Percentiles rank a stretch among this genome's conserved stretches.
Evolutionary conservation across 2,888 invertebrate species (phyloP).

Genomic region (Chymomyza caudatula): DNA sequence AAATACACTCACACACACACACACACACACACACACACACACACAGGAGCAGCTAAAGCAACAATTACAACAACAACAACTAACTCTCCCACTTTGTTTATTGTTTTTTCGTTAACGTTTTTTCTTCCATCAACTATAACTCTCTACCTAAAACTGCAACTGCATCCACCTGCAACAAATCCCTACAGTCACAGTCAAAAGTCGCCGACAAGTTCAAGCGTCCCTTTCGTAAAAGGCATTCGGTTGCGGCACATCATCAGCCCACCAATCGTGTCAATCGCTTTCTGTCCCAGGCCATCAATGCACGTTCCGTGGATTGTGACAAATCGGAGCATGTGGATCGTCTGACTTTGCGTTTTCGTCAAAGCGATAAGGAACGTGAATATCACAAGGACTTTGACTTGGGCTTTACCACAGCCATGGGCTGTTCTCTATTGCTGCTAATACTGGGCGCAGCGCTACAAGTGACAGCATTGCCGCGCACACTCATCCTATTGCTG

Average conservation of each 20-base stretch:
- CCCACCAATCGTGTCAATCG: slow-evolving; percentile 95
- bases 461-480: slow-evolving; percentile 87
- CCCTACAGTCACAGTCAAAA: slow-evolving; percentile 82
- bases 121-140: slow-evolving; percentile 5
- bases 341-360: slow-evolving; percentile 90
- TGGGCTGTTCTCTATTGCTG: slow-evolving; percentile 87
- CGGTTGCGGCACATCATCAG: slow-evolving; percentile 88
- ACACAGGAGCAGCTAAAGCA: neutral
- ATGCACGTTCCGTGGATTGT: slow-evolving; percentile 92
- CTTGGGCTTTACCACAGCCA: slow-evolving; percentile 89
- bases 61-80: neutral
- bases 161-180: neutral
- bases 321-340: slow-evolving; percentile 94
- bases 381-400: slow-evolving; percentile 93
- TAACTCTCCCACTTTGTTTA: slow-evolving; percentile 6
- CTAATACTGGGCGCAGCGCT: slow-evolving; percentile 87
- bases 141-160: neutral
- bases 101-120: slow-evolving; percentile 2
- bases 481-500: slow-evolving; percentile 89
- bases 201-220: slow-evolving; percentile 92
- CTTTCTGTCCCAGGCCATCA: slow-evolving; percentile 93
- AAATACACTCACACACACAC: neutral
- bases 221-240: slow-evolving; percentile 92
- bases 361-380: slow-evolving; percentile 89
- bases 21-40: neutral